Percentiles rank a stretch among this genome's conserved stretches.
phyloP scores from a whole-genome alignment of 2,888 invertebrate genomes.

The Acanthosoma haemorrhoidale region DNA sequence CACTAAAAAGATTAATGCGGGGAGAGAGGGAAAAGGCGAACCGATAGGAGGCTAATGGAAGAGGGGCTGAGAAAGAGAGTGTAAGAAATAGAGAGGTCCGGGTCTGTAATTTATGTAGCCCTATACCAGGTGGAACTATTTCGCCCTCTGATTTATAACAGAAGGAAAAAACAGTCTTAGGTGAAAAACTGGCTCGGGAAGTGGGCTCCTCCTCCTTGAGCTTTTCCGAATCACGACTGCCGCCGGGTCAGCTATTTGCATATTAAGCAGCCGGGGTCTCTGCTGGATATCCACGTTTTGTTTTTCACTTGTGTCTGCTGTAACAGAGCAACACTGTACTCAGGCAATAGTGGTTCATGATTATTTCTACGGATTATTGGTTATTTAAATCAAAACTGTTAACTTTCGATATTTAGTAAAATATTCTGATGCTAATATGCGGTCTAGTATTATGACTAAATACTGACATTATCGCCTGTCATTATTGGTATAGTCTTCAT shows the following conservation, averaged over 20 bases:
- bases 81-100: conserved; percentile 12
- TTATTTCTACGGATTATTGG: too few species aligned
- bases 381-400: too few species aligned
- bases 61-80: not conserved
- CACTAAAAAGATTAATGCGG: conserved; percentile 7
- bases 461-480: too few species aligned
- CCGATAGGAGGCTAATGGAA: not conserved
- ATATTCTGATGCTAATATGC: too few species aligned
- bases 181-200: not conserved
- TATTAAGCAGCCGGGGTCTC: not conserved
- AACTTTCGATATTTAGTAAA: too few species aligned
- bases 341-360: too few species aligned
- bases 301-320: too few species aligned
- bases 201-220: not conserved
- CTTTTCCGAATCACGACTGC: too few species aligned
- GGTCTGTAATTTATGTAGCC: conserved; percentile 13
- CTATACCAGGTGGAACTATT: not conserved
- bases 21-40: conserved; percentile 6
- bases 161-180: not conserved
- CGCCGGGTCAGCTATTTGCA: not conserved
- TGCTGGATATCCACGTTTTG: too few species aligned
- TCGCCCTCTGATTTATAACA: not conserved
- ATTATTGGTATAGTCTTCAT: too few species aligned
- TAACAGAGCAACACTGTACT: too few species aligned
- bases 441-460: too few species aligned